Evolutionary conservation across 2,888 invertebrate genomes (phyloP).

Genomic region (Branchellion lobata): DNA sequence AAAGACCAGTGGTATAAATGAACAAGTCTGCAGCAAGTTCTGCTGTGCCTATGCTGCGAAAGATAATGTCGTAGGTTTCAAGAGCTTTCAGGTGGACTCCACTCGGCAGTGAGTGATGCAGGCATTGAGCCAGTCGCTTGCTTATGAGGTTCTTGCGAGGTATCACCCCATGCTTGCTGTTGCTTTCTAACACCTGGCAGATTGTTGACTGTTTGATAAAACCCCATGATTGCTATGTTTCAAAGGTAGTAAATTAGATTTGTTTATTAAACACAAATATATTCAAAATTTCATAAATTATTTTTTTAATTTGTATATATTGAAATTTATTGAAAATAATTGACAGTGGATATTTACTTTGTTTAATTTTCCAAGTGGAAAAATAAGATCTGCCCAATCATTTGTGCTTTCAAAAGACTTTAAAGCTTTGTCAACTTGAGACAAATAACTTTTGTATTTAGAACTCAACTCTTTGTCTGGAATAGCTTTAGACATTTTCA

Average conservation of each 20-base stretch:
- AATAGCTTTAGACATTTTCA: constrained; percentile 54
- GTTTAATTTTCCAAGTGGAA: constrained; percentile 82
- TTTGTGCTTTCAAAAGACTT: constrained; percentile 89
- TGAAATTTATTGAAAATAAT: constrained; percentile 23
- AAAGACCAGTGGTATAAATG: constrained; percentile 77
- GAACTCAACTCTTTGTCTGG: constrained; percentile 76
- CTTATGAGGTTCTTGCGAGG: constrained; percentile 83
- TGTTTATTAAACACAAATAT: neutral
- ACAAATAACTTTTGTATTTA: constrained; percentile 71
- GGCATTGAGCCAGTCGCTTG: constrained; percentile 86
- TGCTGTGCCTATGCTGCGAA: constrained; percentile 81
- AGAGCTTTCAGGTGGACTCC: constrained; percentile 87
- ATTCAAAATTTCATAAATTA: neutral
- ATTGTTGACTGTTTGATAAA: neutral
- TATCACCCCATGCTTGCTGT: constrained; percentile 80
- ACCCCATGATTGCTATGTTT: neutral
- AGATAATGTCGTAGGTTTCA: constrained; percentile 86
- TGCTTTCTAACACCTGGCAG: constrained; percentile 72
- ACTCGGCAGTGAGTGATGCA: constrained; percentile 85
- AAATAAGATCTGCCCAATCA: constrained; percentile 91
- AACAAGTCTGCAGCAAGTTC: constrained; percentile 77
- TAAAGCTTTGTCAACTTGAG: constrained; percentile 76
- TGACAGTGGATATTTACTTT: constrained; percentile 70
- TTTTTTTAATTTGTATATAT: neutral
- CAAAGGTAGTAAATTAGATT: neutral